Evolutionary conservation across 2,797 vertebrate genomes (phyloP).

Genomic region (Microctenopoma stevenorrisi): DNA sequence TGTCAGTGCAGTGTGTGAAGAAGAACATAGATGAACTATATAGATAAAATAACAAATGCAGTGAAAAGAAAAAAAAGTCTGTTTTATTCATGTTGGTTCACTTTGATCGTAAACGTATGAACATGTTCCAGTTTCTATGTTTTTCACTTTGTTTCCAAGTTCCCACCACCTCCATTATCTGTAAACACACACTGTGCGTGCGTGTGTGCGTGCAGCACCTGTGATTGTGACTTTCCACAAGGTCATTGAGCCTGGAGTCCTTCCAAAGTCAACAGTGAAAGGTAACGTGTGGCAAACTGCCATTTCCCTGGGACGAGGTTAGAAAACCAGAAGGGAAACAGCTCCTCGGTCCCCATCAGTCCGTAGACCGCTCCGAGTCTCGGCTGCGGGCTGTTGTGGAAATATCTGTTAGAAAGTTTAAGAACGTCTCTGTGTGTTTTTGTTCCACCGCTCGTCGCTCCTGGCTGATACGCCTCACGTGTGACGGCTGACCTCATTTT

Average conservation of each 20-base stretch:
- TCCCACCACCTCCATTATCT: constrained; percentile 40
- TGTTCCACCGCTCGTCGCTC: constrained; percentile 16
- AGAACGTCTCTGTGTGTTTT: constrained; percentile 5
- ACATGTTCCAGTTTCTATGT: neutral
- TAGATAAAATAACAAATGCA: no score
- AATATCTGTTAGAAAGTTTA: constrained; percentile 40
- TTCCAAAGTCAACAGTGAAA: constrained; percentile 63
- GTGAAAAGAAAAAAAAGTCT: no score
- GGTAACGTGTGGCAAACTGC: constrained; percentile 41
- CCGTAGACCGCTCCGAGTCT: neutral
- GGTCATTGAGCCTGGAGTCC: constrained; percentile 56
- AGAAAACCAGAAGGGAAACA: neutral
- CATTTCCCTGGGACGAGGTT: constrained; percentile 11
- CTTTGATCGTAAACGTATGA: neutral
- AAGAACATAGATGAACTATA: no score
- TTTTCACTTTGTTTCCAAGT: constrained; percentile 48
- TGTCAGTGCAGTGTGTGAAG: no score
- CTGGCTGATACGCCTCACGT: constrained; percentile 50
- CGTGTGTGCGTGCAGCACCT: constrained; percentile 34
- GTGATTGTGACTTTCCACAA: constrained; percentile 63
- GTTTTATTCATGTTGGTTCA: no score
- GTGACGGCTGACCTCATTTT: constrained; percentile 79
- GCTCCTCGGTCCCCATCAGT: neutral
- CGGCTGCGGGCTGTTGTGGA: neutral
- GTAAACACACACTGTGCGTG: constrained; percentile 10